A percentile compares a stretch with the other conserved stretches of the same genome.
These are phyloP conservation scores for Melanerpes aurifrons DNA, from an alignment of 2,113 vertebrate species.

Conservation along the genomic window DNA sequence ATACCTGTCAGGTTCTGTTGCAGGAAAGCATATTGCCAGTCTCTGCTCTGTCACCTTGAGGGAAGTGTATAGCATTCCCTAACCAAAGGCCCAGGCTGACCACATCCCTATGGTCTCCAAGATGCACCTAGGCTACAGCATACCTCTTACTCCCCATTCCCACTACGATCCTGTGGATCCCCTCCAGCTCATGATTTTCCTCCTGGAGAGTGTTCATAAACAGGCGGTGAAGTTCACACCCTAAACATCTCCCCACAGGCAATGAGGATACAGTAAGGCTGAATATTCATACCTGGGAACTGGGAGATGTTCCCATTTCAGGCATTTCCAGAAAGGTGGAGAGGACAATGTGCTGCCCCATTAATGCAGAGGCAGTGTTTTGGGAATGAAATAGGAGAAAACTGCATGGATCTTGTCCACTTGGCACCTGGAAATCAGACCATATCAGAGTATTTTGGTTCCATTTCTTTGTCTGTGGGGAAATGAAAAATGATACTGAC, in stretches of 20 bases:
- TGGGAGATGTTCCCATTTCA: background rate
- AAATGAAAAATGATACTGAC: background rate
- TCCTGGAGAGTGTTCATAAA: background rate
- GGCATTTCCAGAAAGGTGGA: background rate
- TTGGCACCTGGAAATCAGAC: background rate
- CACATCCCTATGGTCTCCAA: background rate
- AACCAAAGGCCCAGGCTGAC: background rate
- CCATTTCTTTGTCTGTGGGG: background rate
- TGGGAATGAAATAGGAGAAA: background rate
- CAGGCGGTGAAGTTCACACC: background rate
- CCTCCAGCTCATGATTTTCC: background rate
- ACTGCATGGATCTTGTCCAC: background rate
- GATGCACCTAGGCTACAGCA: background rate
- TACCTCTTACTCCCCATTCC: background rate
- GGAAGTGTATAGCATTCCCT: background rate
- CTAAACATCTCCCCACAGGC: background rate
- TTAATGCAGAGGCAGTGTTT: background rate
- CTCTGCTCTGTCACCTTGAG: background rate
- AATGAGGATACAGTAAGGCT: accelerated
- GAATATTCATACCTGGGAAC: background rate
- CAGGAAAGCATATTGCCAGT: background rate
- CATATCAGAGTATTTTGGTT: background rate
- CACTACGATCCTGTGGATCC: background rate
- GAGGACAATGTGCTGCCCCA: background rate
- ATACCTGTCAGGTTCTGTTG: background rate